Percentiles rank a stretch among this genome's conserved stretches.
Evolutionary conservation across 2,888 invertebrate species (phyloP).

Genomic region (Torymus aiolomorphi): DNA sequence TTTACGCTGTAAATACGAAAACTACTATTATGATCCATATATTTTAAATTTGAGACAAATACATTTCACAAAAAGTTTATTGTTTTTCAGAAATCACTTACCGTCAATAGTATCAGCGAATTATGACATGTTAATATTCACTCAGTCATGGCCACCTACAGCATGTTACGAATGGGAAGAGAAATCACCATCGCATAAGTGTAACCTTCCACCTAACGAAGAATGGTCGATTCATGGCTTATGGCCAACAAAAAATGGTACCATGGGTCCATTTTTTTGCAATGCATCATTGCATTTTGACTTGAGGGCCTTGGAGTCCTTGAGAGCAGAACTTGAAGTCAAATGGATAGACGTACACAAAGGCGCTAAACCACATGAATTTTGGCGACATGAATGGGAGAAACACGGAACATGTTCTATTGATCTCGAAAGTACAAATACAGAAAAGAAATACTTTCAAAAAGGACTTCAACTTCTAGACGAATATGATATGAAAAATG

Average conservation of each 20-base stretch:
- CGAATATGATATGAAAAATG: slow-evolving; percentile 79
- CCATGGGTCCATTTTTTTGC: slow-evolving; percentile 84
- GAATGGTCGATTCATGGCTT: slow-evolving; percentile 89
- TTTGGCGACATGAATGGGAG: slow-evolving; percentile 90
- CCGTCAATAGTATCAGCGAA: slow-evolving; percentile 59
- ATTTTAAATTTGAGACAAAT: no score
- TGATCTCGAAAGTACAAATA: slow-evolving; percentile 77
- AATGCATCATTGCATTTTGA: slow-evolving; percentile 84
- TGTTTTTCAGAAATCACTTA: no score
- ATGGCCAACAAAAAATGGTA: slow-evolving; percentile 86
- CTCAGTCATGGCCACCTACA: slow-evolving; percentile 88
- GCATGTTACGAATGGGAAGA: slow-evolving; percentile 85
- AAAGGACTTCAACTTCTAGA: slow-evolving; percentile 81
- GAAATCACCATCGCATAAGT: slow-evolving; percentile 79
- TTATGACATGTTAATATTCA: slow-evolving; percentile 88
- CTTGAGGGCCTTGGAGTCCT: slow-evolving; percentile 78
- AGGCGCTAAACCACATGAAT: slow-evolving; percentile 77
- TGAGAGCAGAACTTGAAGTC: slow-evolving; percentile 78
- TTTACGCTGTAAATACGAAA: no score
- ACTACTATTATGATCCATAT: no score
- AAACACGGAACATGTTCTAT: slow-evolving; percentile 90
- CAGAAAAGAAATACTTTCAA: slow-evolving; percentile 83
- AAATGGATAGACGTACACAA: slow-evolving; percentile 87
- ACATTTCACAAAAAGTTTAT: no score
- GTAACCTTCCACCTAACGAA: slow-evolving; percentile 80